Conservation (phyloP, 2,797 vertebrate genomes). For the Sparidentex hasta region DNA sequence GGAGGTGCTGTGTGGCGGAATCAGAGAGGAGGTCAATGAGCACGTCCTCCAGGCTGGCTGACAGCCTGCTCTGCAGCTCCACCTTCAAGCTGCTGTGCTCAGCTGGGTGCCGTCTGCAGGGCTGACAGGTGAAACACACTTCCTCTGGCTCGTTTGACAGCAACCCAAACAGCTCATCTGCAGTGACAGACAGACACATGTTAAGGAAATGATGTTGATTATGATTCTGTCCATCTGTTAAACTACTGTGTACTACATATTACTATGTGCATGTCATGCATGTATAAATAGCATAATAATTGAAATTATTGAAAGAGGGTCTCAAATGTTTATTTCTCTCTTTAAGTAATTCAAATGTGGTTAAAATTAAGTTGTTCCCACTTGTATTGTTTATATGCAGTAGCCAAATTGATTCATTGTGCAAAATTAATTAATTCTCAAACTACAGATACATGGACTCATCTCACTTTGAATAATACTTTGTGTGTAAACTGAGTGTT, state of each 20-base stretch:
- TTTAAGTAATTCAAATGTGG: not conserved
- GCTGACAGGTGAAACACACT: slow-evolving; percentile 87
- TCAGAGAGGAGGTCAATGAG: slow-evolving; percentile 84
- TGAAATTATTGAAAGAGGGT: not conserved
- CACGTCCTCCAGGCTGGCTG: slow-evolving; percentile 84
- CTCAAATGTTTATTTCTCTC: not conserved
- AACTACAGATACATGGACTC: not conserved
- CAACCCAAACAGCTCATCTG: slow-evolving; percentile 92
- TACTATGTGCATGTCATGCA: not conserved
- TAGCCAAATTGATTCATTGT: not conserved
- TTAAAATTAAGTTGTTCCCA: not conserved
- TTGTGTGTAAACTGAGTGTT: not conserved
- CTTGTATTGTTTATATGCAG: not conserved
- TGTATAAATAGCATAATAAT: not conserved
- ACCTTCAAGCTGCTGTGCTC: slow-evolving; percentile 83
- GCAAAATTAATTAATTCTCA: not conserved
- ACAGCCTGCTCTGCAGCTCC: slow-evolving; percentile 83
- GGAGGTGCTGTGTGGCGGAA: slow-evolving; percentile 77
- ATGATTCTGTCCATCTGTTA: no score
- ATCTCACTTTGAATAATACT: not conserved
- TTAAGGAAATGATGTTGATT: not conserved
- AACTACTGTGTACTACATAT: not conserved
- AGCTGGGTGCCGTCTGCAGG: slow-evolving; percentile 79
- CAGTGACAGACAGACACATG: slow-evolving; percentile 5
- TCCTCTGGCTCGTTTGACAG: slow-evolving; percentile 84